phyloP scores from a whole-genome alignment of 2,797 vertebrate genomes.

The Macrochelys suwanniensis region DNA sequence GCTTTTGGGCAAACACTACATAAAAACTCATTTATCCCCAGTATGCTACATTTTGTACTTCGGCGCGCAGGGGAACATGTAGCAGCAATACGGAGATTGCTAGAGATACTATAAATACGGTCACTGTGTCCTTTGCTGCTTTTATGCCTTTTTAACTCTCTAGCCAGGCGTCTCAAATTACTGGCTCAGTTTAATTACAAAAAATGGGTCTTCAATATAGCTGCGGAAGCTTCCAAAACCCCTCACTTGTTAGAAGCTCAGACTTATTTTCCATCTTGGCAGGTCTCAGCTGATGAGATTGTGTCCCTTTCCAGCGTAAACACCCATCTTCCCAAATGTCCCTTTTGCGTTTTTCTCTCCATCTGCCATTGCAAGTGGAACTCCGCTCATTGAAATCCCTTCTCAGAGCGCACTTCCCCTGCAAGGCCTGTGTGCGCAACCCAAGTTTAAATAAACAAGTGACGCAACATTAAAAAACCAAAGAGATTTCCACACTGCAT shows the following conservation, averaged over 20 bases:
- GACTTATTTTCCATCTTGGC: neutral
- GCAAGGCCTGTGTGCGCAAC: neutral
- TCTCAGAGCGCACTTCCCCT: neutral
- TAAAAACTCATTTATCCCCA: neutral
- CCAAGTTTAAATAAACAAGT: neutral
- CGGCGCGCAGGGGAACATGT: neutral
- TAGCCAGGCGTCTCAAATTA: slow-evolving; percentile 33
- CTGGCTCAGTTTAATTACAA: slow-evolving; percentile 64
- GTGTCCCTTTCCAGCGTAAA: slow-evolving; percentile 22
- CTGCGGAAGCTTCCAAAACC: slow-evolving; percentile 23
- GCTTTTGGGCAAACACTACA: neutral
- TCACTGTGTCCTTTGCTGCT: slow-evolving; percentile 1
- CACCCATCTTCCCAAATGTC: neutral
- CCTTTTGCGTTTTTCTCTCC: neutral
- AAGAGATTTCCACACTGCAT: neutral
- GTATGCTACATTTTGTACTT: neutral
- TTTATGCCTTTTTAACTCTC: slow-evolving; percentile 14
- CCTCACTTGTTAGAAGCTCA: neutral
- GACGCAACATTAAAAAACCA: neutral
- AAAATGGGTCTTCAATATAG: neutral
- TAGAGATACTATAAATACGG: neutral
- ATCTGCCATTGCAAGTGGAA: neutral
- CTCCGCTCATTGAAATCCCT: neutral
- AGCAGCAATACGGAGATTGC: neutral
- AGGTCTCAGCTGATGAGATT: slow-evolving; percentile 35